These are phyloP conservation scores for Diadegma fenestrale DNA, from an alignment of 2,888 invertebrate genomes.

Conservation along the genomic window DNA sequence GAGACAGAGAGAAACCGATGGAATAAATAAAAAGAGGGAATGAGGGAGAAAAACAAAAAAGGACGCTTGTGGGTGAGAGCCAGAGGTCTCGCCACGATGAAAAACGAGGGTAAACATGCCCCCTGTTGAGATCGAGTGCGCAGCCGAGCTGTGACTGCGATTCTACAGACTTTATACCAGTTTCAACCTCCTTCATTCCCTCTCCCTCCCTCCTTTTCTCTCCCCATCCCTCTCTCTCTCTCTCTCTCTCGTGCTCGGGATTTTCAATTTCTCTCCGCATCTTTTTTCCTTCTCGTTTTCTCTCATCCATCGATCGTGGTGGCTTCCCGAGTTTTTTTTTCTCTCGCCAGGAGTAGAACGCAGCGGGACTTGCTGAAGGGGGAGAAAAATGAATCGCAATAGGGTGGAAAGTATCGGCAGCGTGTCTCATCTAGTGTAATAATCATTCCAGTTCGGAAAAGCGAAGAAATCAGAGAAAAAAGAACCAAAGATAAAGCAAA, in stretches of 20 bases:
- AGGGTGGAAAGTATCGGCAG: constrained; percentile 23
- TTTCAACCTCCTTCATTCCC: constrained; percentile 42
- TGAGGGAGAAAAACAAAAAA: not conserved
- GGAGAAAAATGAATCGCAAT: constrained; percentile 48
- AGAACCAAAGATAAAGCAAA: constrained; percentile 18
- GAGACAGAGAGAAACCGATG: not conserved
- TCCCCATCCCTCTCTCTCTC: constrained; percentile 11
- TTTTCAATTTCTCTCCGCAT: constrained; percentile 50
- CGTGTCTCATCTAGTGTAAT: constrained; percentile 44
- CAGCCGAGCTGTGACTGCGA: constrained; percentile 59
- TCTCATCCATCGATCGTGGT: constrained; percentile 40
- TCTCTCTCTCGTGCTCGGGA: constrained; percentile 22
- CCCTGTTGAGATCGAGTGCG: constrained; percentile 55
- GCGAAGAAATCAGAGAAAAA: constrained; percentile 30
- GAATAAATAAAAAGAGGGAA: constrained; percentile 8
- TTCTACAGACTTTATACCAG: constrained; percentile 54
- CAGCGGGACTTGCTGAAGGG: constrained; percentile 25
- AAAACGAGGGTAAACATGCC: constrained; percentile 60
- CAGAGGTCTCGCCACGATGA: constrained; percentile 56
- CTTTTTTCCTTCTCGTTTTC: constrained; percentile 28
- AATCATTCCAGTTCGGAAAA: constrained; percentile 44
- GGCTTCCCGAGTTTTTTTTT: constrained; percentile 16
- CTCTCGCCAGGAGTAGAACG: constrained; percentile 9
- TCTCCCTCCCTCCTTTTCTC: constrained; percentile 11
- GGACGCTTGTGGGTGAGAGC: constrained; percentile 26